Evolutionary conservation across 2,113 vertebrate species (phyloP).

Genomic region (Machaerirhynchus nigripectus): DNA sequence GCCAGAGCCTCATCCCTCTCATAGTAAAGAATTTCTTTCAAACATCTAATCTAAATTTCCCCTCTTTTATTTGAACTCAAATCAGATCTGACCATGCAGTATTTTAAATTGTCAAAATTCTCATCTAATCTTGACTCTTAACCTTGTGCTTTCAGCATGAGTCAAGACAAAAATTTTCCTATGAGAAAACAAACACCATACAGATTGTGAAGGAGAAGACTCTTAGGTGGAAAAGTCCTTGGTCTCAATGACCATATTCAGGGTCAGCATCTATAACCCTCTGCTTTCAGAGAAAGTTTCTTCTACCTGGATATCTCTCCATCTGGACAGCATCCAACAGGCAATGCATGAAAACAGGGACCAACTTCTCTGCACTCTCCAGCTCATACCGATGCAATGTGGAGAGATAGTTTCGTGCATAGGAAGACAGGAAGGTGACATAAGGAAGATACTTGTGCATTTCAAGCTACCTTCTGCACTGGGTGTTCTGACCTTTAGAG

Average conservation of each 20-base stretch:
- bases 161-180: background rate
- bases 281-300: background rate
- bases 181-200: background rate
- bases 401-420: background rate
- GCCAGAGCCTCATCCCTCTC: background rate
- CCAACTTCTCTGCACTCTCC: background rate
- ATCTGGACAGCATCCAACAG: background rate
- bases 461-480: constrained; percentile 39
- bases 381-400: background rate
- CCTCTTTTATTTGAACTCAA: background rate
- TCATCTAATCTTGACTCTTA: background rate
- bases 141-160: background rate
- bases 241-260: background rate
- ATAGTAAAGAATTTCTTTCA: background rate
- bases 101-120: background rate
- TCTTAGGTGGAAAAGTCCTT: background rate
- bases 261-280: background rate
- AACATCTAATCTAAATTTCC: background rate
- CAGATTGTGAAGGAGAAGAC: background rate
- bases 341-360: background rate
- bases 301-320: background rate
- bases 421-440: background rate
- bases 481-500: constrained; percentile 57
- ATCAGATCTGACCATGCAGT: background rate
- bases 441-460: background rate